phyloP scores from a whole-genome alignment of 2,888 invertebrate species.

The Teinopalpus imperialis region DNA sequence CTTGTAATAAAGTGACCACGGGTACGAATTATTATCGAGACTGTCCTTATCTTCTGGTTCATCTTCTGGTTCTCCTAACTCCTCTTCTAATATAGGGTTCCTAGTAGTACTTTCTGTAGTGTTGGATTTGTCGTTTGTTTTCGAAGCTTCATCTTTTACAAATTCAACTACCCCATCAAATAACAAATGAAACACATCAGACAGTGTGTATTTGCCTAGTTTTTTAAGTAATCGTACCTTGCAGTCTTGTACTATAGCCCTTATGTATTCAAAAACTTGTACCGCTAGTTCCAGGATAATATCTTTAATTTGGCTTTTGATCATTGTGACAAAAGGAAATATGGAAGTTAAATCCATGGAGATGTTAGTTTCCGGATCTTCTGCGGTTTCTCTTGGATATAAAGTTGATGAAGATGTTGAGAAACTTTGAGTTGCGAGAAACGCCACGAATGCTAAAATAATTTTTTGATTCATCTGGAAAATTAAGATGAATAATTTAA shows the following conservation, averaged over 20 bases:
- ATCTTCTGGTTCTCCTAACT: background rate
- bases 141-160: slow-evolving; percentile 30
- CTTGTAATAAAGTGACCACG: slow-evolving; percentile 9
- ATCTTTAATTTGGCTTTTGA: slow-evolving; percentile 45
- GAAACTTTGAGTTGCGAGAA: background rate
- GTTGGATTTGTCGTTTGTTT: background rate
- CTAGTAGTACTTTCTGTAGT: slow-evolving; percentile 2
- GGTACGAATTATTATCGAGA: slow-evolving; percentile 2
- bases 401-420: slow-evolving; percentile 2
- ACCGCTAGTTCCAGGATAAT: slow-evolving; percentile 44
- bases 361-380: slow-evolving; percentile 24
- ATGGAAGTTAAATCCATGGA: slow-evolving; percentile 40
- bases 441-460: slow-evolving; percentile 11
- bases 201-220: slow-evolving; percentile 45
- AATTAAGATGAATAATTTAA: background rate
- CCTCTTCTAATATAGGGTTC: background rate
- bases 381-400: slow-evolving; percentile 9
- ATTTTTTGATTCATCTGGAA: slow-evolving; percentile 38
- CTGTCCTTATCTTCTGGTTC: background rate
- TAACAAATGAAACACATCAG: slow-evolving; percentile 44
- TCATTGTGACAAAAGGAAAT: slow-evolving; percentile 34
- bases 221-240: slow-evolving; percentile 49
- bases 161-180: slow-evolving; percentile 48
- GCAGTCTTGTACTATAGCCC: slow-evolving; percentile 37
- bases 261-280: slow-evolving; percentile 39